These are phyloP conservation scores for Cerceris ruficornis DNA, from an alignment of 2,888 invertebrate species.

Conservation along the genomic window DNA sequence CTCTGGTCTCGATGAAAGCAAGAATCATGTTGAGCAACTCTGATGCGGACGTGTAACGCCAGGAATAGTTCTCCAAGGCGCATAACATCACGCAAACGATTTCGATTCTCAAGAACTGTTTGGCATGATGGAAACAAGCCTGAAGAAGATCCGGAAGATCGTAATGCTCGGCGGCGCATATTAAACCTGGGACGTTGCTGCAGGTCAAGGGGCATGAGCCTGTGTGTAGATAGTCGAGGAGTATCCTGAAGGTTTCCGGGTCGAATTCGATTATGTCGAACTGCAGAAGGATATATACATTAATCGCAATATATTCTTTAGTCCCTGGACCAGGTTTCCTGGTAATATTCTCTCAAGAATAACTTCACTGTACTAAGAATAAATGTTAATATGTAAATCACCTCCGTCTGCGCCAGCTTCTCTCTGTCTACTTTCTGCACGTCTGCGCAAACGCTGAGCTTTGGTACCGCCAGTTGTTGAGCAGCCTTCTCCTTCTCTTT, in stretches of 20 bases:
- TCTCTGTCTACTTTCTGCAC: slow-evolving; percentile 96
- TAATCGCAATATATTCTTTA: neutral
- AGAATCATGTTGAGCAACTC: slow-evolving; percentile 97
- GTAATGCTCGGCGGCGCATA: slow-evolving; percentile 97
- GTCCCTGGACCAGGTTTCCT: no score
- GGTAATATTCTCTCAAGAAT: no score
- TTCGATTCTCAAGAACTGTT: slow-evolving; percentile 95
- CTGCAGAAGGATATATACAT: slow-evolving; percentile 81
- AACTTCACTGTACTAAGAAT: no score
- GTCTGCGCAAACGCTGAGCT: slow-evolving; percentile 95
- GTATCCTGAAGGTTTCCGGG: slow-evolving; percentile 94
- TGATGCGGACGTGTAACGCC: slow-evolving; percentile 96
- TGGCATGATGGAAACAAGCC: slow-evolving; percentile 97
- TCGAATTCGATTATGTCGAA: slow-evolving; percentile 98
- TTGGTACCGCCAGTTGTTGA: slow-evolving; percentile 90
- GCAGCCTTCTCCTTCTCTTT: slow-evolving; percentile 89
- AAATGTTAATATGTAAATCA: slow-evolving; percentile 69
- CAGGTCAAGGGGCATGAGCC: slow-evolving; percentile 96
- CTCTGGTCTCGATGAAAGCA: slow-evolving; percentile 93
- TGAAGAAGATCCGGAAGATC: slow-evolving; percentile 95
- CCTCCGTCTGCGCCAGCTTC: slow-evolving; percentile 95
- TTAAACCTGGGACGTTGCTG: slow-evolving; percentile 94
- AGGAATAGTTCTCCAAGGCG: slow-evolving; percentile 96
- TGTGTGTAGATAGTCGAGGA: slow-evolving; percentile 95
- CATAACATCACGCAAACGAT: slow-evolving; percentile 97